These are phyloP conservation scores for Meiosimyza decipiens DNA, from an alignment of 2,888 invertebrate genomes.

Conservation along the genomic window DNA sequence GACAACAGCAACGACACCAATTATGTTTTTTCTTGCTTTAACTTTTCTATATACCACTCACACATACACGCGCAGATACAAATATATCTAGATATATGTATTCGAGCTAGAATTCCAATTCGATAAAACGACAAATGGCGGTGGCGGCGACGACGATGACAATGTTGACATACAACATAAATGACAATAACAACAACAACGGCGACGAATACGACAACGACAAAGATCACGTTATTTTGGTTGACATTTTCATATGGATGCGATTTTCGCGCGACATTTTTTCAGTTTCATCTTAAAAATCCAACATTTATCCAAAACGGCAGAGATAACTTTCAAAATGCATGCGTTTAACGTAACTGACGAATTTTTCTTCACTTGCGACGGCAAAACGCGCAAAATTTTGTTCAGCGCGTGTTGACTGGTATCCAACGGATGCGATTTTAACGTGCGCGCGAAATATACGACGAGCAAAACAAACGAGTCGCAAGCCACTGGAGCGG, in stretches of 20 bases:
- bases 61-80: constrained; percentile 2
- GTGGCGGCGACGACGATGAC: constrained; percentile 25
- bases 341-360: constrained; percentile 32
- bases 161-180: constrained; percentile 8
- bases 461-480: constrained; percentile 47
- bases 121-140: constrained; percentile 13
- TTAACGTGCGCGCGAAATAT: constrained; percentile 36
- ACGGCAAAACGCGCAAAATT: constrained; percentile 52
- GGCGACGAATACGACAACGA: background rate
- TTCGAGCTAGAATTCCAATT: constrained; percentile 14
- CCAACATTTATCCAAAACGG: background rate
- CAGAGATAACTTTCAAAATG: constrained; percentile 5
- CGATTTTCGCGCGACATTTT: background rate
- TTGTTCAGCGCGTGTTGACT: constrained; percentile 35
- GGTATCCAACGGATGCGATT: constrained; percentile 27
- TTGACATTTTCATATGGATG: background rate
- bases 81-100: background rate
- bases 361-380: constrained; percentile 45
- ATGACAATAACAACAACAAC: background rate
- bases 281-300: background rate
- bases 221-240: background rate
- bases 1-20: background rate
- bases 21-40: background rate
- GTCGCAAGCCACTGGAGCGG: constrained; percentile 53
- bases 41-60: constrained; percentile 1